A percentile compares a stretch with the other conserved stretches of the same genome.
Conservation (phyloP, 2,113 vertebrate genomes). For the Microcebus jonahi region DNA sequence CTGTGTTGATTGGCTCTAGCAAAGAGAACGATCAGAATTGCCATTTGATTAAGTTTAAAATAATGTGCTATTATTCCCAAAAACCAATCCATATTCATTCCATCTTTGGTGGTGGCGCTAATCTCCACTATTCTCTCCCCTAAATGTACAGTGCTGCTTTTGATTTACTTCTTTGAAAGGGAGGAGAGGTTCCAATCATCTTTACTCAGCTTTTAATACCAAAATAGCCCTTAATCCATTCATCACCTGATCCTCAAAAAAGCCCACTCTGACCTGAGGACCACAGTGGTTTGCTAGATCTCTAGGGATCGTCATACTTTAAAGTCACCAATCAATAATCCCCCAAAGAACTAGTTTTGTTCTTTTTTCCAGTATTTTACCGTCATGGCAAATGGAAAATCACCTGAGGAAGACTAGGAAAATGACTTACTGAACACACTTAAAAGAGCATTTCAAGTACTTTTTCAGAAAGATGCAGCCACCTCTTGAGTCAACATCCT, state of each 20-base stretch:
- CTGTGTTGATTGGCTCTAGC: neutral
- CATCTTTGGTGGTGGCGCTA: neutral
- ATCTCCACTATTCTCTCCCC: neutral
- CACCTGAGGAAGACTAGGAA: neutral
- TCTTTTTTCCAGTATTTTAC: neutral
- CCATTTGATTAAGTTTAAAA: neutral
- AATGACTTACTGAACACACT: neutral
- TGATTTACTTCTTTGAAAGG: neutral
- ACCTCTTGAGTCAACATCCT: neutral
- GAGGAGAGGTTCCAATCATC: neutral
- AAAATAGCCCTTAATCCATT: neutral
- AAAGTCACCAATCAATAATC: conserved; percentile 17
- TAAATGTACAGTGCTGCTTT: neutral
- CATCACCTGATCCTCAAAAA: neutral
- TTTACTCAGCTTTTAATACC: neutral
- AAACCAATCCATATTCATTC: neutral
- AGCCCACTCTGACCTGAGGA: neutral
- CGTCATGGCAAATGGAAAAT: conserved; percentile 6
- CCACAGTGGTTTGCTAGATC: neutral
- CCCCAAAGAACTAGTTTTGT: neutral
- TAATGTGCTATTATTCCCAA: neutral
- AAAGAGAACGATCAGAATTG: neutral
- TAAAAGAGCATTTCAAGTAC: neutral
- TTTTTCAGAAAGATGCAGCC: neutral
- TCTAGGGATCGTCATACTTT: conserved; percentile 18